These are phyloP conservation scores for Philaethria dido DNA, from an alignment of 2,888 invertebrate species.

Conservation along the genomic window DNA sequence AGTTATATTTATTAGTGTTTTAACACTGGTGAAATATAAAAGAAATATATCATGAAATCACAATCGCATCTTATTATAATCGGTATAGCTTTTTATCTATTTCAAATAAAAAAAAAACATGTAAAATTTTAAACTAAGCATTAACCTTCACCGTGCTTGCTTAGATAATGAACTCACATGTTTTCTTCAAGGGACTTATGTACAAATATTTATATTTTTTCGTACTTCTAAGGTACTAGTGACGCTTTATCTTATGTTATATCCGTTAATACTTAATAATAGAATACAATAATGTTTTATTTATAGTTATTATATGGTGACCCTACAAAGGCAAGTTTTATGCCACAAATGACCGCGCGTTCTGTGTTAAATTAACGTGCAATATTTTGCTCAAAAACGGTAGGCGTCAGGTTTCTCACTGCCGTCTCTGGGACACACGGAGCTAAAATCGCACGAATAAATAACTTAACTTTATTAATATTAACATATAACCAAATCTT, in stretches of 20 bases:
- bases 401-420: constrained; percentile 76
- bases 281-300: background rate
- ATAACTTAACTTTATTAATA: background rate
- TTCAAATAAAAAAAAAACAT: no score
- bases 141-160: no score
- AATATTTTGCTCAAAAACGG: constrained; percentile 81
- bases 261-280: background rate
- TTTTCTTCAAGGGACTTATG: no score
- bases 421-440: constrained; percentile 61
- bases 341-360: constrained; percentile 70
- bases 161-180: no score
- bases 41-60: no score
- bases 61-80: no score
- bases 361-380: constrained; percentile 82
- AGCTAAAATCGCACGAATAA: constrained; percentile 43
- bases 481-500: background rate
- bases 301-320: constrained; percentile 25
- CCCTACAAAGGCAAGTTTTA: constrained; percentile 46
- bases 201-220: background rate
- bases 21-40: no score
- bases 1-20: no score
- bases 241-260: background rate
- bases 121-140: no score
- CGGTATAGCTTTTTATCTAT: no score
- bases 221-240: background rate